Evolutionary conservation across 1,140 invertebrate genomes (phyloP).

Genomic region (Cydia splendana): DNA sequence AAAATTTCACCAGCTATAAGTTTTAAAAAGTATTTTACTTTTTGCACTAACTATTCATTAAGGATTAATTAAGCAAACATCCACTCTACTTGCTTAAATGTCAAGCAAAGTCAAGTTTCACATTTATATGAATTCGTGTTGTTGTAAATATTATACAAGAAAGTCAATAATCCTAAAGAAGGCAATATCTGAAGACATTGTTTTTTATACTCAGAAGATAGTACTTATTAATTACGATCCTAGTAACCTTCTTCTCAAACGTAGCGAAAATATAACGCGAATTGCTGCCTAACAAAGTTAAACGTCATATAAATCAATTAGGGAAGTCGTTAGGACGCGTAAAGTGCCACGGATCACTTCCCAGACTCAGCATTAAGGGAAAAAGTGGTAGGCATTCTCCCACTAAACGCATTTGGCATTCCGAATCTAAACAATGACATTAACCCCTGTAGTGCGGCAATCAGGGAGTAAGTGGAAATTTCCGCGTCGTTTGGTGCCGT

Average conservation of each 20-base stretch:
- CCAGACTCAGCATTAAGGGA: conserved; percentile 29
- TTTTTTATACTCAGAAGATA: neutral
- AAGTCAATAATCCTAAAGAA: no score
- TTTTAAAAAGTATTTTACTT: no score
- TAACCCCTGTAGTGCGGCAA: conserved; percentile 77
- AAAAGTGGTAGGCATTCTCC: conserved; percentile 46
- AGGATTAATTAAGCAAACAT: no score
- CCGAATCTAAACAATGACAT: conserved; percentile 75
- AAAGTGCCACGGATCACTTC: conserved; percentile 32
- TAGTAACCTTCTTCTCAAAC: conserved; percentile 10
- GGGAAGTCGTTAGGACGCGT: conserved; percentile 30
- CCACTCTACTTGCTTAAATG: no score
- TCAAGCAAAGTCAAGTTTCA: no score
- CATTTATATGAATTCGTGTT: no score
- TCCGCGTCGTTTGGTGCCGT: conserved; percentile 76
- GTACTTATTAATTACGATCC: neutral
- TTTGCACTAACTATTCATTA: no score
- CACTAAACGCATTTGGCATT: conserved; percentile 69
- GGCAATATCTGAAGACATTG: neutral
- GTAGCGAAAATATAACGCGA: conserved; percentile 7
- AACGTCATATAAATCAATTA: conserved; percentile 33
- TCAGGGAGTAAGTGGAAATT: conserved; percentile 78
- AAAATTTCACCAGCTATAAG: no score
- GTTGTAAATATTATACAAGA: no score
- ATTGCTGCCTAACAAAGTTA: conserved; percentile 19